phyloP scores from a whole-genome alignment of 2,888 invertebrate genomes.

The Lepidochitona cinerea region DNA sequence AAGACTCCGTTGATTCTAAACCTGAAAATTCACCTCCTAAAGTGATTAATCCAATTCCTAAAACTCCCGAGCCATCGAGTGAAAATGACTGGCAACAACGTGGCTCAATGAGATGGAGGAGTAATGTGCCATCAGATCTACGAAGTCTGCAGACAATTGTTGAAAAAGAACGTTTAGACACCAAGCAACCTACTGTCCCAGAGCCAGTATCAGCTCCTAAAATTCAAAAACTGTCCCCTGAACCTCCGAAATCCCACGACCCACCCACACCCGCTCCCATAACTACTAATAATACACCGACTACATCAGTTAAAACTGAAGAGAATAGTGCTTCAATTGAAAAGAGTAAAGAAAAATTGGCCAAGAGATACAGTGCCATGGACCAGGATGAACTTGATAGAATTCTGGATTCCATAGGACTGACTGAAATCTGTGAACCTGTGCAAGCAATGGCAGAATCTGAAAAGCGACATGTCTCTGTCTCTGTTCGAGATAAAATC shows the following conservation, averaged over 20 bases:
- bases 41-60: no score
- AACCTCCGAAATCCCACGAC: neutral
- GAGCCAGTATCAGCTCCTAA: neutral
- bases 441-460: neutral
- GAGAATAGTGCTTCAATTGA: constrained; percentile 19
- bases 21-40: neutral
- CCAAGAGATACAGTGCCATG: constrained; percentile 39
- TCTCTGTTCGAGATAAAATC: constrained; percentile 47
- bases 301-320: constrained; percentile 13
- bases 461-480: constrained; percentile 30
- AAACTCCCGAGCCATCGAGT: neutral
- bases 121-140: constrained; percentile 31
- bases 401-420: constrained; percentile 21
- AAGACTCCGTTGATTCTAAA: neutral
- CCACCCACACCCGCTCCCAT: neutral
- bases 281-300: neutral
- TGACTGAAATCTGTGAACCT: neutral
- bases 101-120: constrained; percentile 39
- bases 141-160: constrained; percentile 49
- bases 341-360: constrained; percentile 28
- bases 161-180: constrained; percentile 42
- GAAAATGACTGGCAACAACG: constrained; percentile 16
- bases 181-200: neutral
- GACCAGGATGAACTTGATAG: constrained; percentile 44
- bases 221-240: neutral